phyloP scores from a whole-genome alignment of 2,113 vertebrate genomes.

The Chloebia gouldiae region DNA sequence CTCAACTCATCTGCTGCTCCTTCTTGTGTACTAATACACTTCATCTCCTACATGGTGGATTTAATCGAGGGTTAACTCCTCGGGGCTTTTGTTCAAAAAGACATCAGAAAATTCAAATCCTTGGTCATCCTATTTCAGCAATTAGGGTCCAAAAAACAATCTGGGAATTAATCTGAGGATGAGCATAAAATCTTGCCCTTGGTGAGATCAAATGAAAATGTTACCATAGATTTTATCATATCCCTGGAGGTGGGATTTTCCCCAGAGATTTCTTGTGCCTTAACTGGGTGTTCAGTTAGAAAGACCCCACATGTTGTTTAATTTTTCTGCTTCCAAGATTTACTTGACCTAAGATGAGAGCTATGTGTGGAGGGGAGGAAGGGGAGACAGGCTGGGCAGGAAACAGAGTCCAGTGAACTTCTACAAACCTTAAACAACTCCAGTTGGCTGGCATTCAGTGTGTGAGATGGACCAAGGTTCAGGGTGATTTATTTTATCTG shows the following conservation, averaged over 20 bases:
- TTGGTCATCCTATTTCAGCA: background rate
- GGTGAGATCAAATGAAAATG: background rate
- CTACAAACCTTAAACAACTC: conserved; percentile 49
- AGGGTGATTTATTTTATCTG: conserved; percentile 48
- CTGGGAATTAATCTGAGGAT: background rate
- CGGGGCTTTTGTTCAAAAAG: background rate
- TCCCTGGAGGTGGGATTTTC: background rate
- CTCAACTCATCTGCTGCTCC: background rate
- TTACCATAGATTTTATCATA: background rate
- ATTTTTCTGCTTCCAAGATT: conserved; percentile 28
- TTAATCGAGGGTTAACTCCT: background rate
- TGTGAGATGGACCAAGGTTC: conserved; percentile 15
- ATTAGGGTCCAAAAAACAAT: background rate
- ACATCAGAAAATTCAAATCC: background rate
- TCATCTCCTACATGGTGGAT: background rate
- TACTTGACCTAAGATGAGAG: background rate
- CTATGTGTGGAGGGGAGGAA: conserved; percentile 19
- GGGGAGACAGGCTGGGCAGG: conserved; percentile 42
- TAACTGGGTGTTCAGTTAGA: background rate
- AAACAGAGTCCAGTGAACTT: conserved; percentile 57
- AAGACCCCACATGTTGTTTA: conserved; percentile 40
- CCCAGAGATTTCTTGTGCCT: background rate
- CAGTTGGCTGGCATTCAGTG: conserved; percentile 32
- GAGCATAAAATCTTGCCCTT: background rate
- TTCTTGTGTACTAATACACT: background rate